phyloP scores from a whole-genome alignment of 2,797 vertebrate genomes.

The Cryptoblepharus egeriae region DNA sequence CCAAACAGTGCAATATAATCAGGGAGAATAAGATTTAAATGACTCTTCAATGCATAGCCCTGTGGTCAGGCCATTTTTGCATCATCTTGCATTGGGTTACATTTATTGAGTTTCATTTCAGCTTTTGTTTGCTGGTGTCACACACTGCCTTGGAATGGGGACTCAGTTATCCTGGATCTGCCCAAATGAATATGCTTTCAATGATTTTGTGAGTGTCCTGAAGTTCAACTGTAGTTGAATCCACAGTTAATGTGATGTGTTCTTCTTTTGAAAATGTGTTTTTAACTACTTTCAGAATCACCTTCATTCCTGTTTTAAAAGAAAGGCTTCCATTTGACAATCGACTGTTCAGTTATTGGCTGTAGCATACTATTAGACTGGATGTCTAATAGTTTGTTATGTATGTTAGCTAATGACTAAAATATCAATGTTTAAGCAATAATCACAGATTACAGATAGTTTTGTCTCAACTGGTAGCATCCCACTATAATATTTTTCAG shows the following conservation, averaged over 20 bases:
- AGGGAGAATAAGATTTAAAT: constrained; percentile 59
- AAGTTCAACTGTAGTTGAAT: constrained; percentile 53
- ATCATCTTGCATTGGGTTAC: constrained; percentile 43
- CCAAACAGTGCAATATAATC: constrained; percentile 68
- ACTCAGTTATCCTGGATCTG: constrained; percentile 46
- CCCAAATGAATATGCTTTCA: constrained; percentile 57
- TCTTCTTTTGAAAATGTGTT: constrained; percentile 45
- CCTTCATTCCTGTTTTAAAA: neutral
- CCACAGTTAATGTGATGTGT: constrained; percentile 25
- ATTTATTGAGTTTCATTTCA: constrained; percentile 52
- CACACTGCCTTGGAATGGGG: constrained; percentile 26
- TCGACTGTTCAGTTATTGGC: no score
- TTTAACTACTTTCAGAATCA: constrained; percentile 1
- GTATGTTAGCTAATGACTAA: neutral
- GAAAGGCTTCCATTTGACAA: neutral
- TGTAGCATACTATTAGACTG: neutral
- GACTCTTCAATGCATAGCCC: constrained; percentile 31
- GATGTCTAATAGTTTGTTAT: no score
- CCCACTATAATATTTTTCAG: no score
- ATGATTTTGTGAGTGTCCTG: constrained; percentile 54
- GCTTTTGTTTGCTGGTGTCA: constrained; percentile 53
- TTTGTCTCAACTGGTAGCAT: neutral
- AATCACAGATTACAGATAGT: neutral
- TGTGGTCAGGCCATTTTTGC: constrained; percentile 44
- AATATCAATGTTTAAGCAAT: neutral